These are phyloP conservation scores for Rugalucina vietnamica DNA, from an alignment of 2,888 invertebrate species.

Conservation along the genomic window DNA sequence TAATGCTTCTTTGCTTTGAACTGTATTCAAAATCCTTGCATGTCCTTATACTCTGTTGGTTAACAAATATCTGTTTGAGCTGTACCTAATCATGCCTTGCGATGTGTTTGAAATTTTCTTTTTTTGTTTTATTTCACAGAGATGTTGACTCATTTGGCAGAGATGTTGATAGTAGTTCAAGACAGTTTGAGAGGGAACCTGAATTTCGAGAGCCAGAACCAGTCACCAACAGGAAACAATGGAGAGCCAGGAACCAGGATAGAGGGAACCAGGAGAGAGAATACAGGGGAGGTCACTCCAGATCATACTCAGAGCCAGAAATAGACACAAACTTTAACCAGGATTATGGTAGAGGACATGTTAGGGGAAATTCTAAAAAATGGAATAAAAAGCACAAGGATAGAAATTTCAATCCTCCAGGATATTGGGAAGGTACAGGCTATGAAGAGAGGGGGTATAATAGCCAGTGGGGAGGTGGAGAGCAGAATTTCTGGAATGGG, in stretches of 20 bases:
- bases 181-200: background rate
- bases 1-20: no score
- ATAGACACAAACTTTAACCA: background rate
- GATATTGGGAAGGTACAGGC: background rate
- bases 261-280: background rate
- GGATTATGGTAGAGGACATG: background rate
- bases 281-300: constrained; percentile 21
- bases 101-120: no score
- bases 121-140: background rate
- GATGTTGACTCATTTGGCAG: background rate
- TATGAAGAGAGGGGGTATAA: background rate
- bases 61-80: no score
- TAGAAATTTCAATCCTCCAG: background rate
- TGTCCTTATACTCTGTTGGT: no score
- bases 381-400: background rate
- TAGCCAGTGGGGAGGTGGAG: background rate
- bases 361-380: background rate
- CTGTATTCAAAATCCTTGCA: no score
- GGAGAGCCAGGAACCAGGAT: background rate
- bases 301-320: constrained; percentile 45
- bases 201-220: background rate
- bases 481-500: background rate
- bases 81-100: no score
- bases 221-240: background rate
- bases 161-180: background rate